Evolutionary conservation across 2,888 invertebrate species (phyloP).

Genomic region (Drosophila nr. medialis): DNA sequence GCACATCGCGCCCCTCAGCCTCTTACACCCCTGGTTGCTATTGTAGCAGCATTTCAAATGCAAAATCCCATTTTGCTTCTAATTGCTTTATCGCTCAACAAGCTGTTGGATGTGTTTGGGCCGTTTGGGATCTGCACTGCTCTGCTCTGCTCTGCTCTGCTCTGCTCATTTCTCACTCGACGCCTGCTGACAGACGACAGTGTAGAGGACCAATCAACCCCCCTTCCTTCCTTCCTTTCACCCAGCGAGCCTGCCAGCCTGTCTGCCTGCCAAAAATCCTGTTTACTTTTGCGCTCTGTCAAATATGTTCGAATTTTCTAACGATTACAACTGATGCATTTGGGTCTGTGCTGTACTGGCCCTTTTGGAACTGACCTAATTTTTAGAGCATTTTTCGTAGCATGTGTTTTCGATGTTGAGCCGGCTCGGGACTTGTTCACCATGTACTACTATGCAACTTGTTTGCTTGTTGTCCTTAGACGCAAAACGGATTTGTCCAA

Average conservation of each 20-base stretch:
- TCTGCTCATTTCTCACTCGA: conserved; percentile 73
- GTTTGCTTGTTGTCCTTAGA: conserved; percentile 63
- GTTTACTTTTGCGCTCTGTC: conserved; percentile 82
- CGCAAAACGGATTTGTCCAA: conserved; percentile 74
- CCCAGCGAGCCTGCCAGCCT: not conserved
- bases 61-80: conserved; percentile 80
- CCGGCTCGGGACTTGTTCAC: conserved; percentile 57
- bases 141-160: conserved; percentile 52
- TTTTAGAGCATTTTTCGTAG: conserved; percentile 73
- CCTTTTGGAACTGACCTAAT: conserved; percentile 67
- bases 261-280: conserved; percentile 37
- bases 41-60: conserved; percentile 77
- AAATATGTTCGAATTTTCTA: conserved; percentile 83
- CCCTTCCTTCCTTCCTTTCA: conserved; percentile 1
- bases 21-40: conserved; percentile 27
- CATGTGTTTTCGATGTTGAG: conserved; percentile 79
- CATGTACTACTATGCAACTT: conserved; percentile 39
- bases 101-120: conserved; percentile 69
- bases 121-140: conserved; percentile 26
- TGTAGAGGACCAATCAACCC: conserved; percentile 34
- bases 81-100: conserved; percentile 82
- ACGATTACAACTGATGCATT: conserved; percentile 74
- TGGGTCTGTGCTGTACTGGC: conserved; percentile 4
- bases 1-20: conserved; percentile 1
- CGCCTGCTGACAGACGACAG: conserved; percentile 60